Base-by-base conservation (phyloP, 1,140 invertebrate species). In the Drosophila fuyamai region DNA sequence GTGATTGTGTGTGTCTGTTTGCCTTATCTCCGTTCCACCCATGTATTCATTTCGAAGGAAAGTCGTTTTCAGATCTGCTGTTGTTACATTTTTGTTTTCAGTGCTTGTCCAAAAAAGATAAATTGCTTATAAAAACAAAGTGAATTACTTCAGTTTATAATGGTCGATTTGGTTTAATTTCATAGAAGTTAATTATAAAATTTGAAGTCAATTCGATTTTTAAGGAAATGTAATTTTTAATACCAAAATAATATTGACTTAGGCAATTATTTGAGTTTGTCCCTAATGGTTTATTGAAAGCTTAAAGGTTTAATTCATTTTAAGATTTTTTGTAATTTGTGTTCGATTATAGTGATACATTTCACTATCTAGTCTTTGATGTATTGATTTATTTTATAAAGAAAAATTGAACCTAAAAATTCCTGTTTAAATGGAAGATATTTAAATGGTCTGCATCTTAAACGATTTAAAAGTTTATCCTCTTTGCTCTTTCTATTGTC, bases 41-140 rank as follows among this genome's bases (percentile, higher is more conserved):
- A 75, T 74, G 38, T 48, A 5, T 9, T 29, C 36, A 48, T 18
- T 41, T 48, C 48, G 44, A 76, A 67, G 72, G 67, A 50, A 66
- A 55, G 48, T 66, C 63, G 56, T 62, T 77, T 63, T 53, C 57
- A 62, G 75, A 70, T 77, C 27, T 61, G 56, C 55, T 70, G 56
- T 56, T 76, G 56, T 50, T 53, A 57, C 55, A 48, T 63, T 63
- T 74, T 63, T 75, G 51, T 53, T 76, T 60, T 29, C 44, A 38
- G 53, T 56, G 38, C 41, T 55, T 35, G 51, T 55, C 35, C 3
- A 43, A n/a, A 29, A 16, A 46, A 74, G 44, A 76, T 77, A 77
- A 70, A 77, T 77, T 41, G 73, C 35, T 62, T 70, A 53, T 70
- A 77, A 50, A 77, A 77, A 70, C 63, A 57, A 56, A 77, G 63